phyloP scores from a whole-genome alignment of 2,888 invertebrate genomes.

The Exocentrus adspersus region DNA sequence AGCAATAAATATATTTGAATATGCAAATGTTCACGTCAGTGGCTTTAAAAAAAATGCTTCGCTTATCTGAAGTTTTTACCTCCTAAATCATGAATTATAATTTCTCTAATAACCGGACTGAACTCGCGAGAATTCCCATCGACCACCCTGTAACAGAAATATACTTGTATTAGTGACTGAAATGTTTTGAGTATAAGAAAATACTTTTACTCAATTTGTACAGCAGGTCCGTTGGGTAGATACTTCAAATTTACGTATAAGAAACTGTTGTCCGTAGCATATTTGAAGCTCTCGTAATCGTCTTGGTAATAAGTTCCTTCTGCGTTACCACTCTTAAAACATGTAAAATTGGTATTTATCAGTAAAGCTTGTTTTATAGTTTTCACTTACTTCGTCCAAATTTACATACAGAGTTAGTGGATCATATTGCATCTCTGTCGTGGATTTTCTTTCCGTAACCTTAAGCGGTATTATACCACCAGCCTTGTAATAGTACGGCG shows the following conservation, averaged over 20 bases:
- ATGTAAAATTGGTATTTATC: neutral
- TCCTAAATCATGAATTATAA: neutral
- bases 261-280: neutral
- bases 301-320: constrained; percentile 1
- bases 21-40: too few species aligned
- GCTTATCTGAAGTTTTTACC: too few species aligned
- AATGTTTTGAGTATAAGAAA: too few species aligned
- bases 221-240: too few species aligned
- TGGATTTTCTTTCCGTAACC: constrained; percentile 35
- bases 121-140: neutral
- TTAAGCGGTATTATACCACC: constrained; percentile 44
- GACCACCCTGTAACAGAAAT: neutral
- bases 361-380: neutral
- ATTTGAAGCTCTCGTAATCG: constrained; percentile 9
- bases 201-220: neutral
- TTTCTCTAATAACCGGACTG: neutral
- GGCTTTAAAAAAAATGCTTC: too few species aligned
- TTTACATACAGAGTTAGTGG: constrained; percentile 39
- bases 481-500: constrained; percentile 27
- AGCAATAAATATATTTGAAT: too few species aligned
- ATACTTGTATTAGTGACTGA: neutral
- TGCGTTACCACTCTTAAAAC: neutral
- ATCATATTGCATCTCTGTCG: constrained; percentile 38
- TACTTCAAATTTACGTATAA: neutral
- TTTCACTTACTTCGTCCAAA: constrained; percentile 36